These are phyloP conservation scores for Samia ricini DNA, from an alignment of 1,140 invertebrate genomes.

Conservation along the genomic window DNA sequence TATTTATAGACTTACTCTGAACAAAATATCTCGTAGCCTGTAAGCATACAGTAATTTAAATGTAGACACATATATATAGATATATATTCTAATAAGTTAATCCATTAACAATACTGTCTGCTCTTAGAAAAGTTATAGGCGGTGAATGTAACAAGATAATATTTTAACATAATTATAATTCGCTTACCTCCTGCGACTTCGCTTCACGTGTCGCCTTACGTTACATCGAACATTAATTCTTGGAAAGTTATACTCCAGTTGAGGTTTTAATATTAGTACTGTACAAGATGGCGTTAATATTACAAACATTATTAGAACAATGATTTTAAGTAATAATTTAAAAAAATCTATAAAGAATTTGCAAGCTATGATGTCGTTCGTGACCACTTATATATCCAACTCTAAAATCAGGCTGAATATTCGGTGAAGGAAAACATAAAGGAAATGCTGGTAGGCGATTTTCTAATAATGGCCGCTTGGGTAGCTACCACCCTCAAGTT, in stretches of 20 bases:
- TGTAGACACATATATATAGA: not conserved
- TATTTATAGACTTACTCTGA: not conserved
- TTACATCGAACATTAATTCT: not conserved
- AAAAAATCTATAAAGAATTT: no score
- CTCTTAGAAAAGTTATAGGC: not conserved
- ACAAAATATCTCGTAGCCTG: not conserved
- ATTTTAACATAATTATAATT: not conserved
- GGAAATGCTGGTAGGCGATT: no score
- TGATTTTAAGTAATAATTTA: no score
- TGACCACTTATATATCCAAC: no score
- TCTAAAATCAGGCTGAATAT: no score
- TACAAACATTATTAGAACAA: no score
- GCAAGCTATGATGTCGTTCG: no score
- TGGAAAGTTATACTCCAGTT: not conserved
- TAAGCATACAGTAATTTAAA: not conserved
- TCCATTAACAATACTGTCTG: not conserved
- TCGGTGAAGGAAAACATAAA: no score
- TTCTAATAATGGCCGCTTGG: no score
- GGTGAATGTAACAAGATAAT: not conserved
- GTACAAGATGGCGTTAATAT: no score
- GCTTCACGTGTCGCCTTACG: not conserved
- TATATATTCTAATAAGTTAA: no score
- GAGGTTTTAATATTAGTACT: not conserved
- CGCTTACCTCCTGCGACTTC: not conserved
- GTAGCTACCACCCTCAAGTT: no score